These are phyloP conservation scores for Diachrysia chrysitis DNA, from an alignment of 2,888 invertebrate genomes.

Conservation along the genomic window DNA sequence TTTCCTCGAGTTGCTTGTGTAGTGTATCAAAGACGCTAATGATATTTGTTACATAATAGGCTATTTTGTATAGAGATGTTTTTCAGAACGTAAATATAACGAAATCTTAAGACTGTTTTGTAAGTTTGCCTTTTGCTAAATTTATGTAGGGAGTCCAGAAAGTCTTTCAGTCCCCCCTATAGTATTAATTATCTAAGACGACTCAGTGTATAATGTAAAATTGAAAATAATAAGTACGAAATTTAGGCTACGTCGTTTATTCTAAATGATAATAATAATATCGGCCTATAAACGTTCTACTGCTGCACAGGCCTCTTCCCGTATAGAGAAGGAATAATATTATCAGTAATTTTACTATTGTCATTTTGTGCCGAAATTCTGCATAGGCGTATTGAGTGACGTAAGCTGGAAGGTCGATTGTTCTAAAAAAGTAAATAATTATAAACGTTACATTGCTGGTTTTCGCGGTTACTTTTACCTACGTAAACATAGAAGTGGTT, in stretches of 20 bases:
- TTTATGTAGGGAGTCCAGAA: background rate
- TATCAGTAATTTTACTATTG: background rate
- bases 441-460: background rate
- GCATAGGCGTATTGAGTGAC: background rate
- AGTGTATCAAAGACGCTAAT: conserved; percentile 48
- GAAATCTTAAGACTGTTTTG: conserved; percentile 29
- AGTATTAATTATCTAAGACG: too few species aligned
- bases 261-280: too few species aligned
- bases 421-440: too few species aligned
- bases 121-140: background rate
- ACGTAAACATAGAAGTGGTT: background rate
- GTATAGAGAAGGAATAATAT: too few species aligned
- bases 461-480: background rate
- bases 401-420: background rate
- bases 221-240: too few species aligned
- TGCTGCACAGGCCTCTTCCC: too few species aligned
- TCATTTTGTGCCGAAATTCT: background rate
- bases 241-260: too few species aligned
- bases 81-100: conserved; percentile 25
- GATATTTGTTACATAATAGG: conserved; percentile 30
- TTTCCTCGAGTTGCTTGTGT: conserved; percentile 40
- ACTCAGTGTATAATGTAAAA: too few species aligned
- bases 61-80: conserved; percentile 6
- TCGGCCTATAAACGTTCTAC: too few species aligned
- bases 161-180: background rate